Base-by-base conservation (phyloP, 1,140 invertebrate genomes). In the Trissolcus basalis region DNA sequence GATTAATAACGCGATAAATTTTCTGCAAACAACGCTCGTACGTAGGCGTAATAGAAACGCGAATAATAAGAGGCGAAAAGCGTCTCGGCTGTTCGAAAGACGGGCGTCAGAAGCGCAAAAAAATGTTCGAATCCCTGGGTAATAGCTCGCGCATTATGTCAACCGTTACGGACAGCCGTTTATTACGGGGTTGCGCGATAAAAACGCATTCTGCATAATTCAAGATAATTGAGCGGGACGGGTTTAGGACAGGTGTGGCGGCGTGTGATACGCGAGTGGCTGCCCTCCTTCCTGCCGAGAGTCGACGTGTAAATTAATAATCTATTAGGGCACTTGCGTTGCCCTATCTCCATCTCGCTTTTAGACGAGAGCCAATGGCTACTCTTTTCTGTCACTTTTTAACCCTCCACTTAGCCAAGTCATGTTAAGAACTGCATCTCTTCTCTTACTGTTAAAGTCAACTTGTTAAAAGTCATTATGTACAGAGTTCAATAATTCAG, bases 181-280 rank as follows among this genome's bases (percentile, higher is more conserved):
- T 85, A 88, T 88, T 88, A 88, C 65, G 50, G 61, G 74, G 74
- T 69, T 81, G 73, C 55, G 50, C 78, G 83, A 86, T 83, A 86
- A 87, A 86, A 85, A 83, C 55, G 54, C 81, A 82, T 81, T 88
- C 87, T 88, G 83, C 87, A 88, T 88, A 87, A 87, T 88, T 81
- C 79, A 82, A 87, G 80, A 84, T 86, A 87, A 87, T 87, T 81
- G 79, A 84, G 74, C 60, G 76, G 55, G 81, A 82, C 80, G 76
- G 77, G 82, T 83, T 86, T 84, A 80, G 80, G 81, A 83, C 84
- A 86, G 86, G 84, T 85, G 86, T 82, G 80, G 50, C 50, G 69
- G 27, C 41, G 56, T 51, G 16, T 61, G 63, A 74, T 74, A 74
- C 51, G 56, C 50, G 33, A 53, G 54, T 16, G 50, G 54, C 74